phyloP scores from a whole-genome alignment of 2,888 invertebrate species.

The Caenorhabditis parvicauda region DNA sequence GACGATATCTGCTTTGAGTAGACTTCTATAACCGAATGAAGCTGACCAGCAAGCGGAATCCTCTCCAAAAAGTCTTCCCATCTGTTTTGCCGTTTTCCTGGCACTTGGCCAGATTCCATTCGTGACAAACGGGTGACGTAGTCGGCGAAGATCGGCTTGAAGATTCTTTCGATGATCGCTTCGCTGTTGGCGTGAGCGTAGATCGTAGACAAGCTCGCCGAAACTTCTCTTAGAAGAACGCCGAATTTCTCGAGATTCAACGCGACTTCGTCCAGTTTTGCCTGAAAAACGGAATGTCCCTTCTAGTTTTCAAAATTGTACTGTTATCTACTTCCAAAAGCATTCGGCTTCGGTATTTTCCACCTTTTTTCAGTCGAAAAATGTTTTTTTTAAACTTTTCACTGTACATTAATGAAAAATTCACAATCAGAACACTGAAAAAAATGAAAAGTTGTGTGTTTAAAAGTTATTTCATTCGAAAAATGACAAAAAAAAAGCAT shows the following conservation, averaged over 20 bases:
- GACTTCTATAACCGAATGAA: constrained; percentile 14
- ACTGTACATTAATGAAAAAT: too few species aligned
- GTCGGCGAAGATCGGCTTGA: constrained; percentile 20
- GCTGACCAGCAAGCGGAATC: constrained; percentile 16
- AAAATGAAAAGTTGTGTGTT: neutral
- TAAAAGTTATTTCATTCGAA: neutral
- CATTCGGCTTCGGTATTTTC: too few species aligned
- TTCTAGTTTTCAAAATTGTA: neutral
- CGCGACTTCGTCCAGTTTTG: constrained; percentile 16
- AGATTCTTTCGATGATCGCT: neutral
- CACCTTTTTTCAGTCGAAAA: too few species aligned
- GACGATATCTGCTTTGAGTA: constrained; percentile 23
- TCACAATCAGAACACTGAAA: neutral
- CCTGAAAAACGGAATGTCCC: constrained; percentile 7
- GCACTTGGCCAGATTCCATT: constrained; percentile 20
- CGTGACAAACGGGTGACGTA: constrained; percentile 13
- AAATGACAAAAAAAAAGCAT: neutral
- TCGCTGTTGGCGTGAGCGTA: constrained; percentile 9
- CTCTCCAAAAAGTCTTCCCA: constrained; percentile 25
- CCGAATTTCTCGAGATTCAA: constrained; percentile 19
- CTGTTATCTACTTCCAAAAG: too few species aligned
- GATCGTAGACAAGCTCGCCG: constrained; percentile 13
- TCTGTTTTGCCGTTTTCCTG: constrained; percentile 8
- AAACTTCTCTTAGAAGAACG: constrained; percentile 16
- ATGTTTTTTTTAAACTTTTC: too few species aligned